Base-by-base conservation (phyloP, 1,140 invertebrate species). In the Cotesia glomerata region DNA sequence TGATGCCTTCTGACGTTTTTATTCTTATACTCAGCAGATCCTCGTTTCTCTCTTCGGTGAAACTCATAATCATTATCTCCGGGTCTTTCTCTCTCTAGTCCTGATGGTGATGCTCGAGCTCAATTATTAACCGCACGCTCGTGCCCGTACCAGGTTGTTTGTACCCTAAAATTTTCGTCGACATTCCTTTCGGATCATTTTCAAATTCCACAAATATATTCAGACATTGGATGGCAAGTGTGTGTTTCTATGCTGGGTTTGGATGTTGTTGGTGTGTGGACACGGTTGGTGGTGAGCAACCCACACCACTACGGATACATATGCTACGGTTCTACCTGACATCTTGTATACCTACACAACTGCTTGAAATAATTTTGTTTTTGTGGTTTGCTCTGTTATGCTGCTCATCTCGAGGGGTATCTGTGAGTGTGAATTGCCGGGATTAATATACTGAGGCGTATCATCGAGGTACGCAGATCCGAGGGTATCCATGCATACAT, bases 81-180 rank as follows among this genome's bases (percentile, higher is more conserved):
- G 14, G 26, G 35, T 54, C 56, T 36, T 4, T 64, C 26, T 51
- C 7, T 65, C 5, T 71, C 11, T 45, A 45, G 7, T 11, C 39
- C 39, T 45, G 39, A 45, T 45, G 39, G 39, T 52, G 26, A 26
- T 26, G 26, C 54, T 65, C 54, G 34, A 35, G n/a, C 61, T 64
- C 72, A 65, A 73, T 72, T 72, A 72, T 72, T 72, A 72, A 72
- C 71, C 71, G 26, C 71, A 72, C 64, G 71, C 71, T 72, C 71
- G 71, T 72, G 71, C 64, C 71, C 39, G 16, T 9, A 36, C 51
- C 45, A 73, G 52, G 39, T 45, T 45, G 39, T 45, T 45, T 45
- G 52, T 51, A 69, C 26, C 59, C 67, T 65, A 18, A 54, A 69
- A 69, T 73, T 69, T 69, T 39, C 36, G 59, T 59, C 51, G 59